Evolutionary conservation across 2,888 invertebrate genomes (phyloP).

Genomic region (Andrena bicolor): DNA sequence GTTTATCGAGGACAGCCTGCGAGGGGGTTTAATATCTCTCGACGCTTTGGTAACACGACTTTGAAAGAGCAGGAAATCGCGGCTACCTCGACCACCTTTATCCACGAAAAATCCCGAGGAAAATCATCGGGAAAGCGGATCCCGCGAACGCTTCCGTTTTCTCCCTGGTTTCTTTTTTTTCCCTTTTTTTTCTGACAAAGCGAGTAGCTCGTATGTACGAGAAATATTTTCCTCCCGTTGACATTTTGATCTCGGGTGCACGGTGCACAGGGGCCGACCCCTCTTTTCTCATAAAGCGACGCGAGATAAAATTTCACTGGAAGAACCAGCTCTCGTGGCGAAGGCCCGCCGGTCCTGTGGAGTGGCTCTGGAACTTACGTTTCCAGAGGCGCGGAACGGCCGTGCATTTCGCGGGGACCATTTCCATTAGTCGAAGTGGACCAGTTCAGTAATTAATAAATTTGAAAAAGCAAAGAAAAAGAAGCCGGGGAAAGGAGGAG

Average conservation of each 20-base stretch:
- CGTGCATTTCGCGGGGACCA: no score
- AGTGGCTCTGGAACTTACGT: conserved; percentile 30
- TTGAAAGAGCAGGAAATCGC: conserved; percentile 4
- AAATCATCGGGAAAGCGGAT: conserved; percentile 1
- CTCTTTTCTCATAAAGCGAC: conserved; percentile 21
- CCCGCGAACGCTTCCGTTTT: conserved; percentile 4
- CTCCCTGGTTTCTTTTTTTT: neutral
- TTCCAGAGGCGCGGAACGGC: conserved; percentile 4
- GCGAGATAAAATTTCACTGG: conserved; percentile 49
- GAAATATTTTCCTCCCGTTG: conserved; percentile 35
- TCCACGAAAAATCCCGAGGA: neutral
- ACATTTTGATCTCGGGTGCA: conserved; percentile 35
- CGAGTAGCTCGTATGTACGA: conserved; percentile 4
- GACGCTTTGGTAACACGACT: neutral
- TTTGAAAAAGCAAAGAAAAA: neutral
- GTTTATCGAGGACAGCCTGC: conserved; percentile 10
- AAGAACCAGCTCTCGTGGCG: conserved; percentile 30
- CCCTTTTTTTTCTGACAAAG: conserved; percentile 1
- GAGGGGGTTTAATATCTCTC: conserved; percentile 18
- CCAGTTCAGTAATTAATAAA: conserved; percentile 17
- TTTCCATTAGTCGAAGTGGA: neutral
- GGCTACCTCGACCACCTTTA: neutral
- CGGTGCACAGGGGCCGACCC: conserved; percentile 5
- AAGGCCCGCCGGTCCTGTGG: conserved; percentile 5
- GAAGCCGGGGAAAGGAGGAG: neutral